Evolutionary conservation across 2,113 vertebrate species (phyloP).

Genomic region (Turdus rufiventris): DNA sequence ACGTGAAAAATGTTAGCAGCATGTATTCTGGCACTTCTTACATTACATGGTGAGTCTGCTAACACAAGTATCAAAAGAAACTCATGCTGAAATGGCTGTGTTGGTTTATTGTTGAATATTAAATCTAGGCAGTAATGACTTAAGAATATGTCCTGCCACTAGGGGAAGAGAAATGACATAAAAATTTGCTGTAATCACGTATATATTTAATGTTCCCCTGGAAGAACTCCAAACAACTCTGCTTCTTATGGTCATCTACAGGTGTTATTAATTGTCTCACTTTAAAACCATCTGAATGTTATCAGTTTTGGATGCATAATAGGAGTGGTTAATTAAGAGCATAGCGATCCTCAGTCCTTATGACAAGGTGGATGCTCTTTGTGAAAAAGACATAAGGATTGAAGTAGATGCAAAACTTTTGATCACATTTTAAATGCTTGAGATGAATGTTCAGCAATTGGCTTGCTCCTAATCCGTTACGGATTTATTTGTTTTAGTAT

Average conservation of each 20-base stretch:
- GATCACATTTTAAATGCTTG: background rate
- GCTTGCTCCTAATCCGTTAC: slow-evolving; percentile 1
- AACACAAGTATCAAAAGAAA: background rate
- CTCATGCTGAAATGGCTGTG: background rate
- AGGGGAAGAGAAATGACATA: background rate
- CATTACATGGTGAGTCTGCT: background rate
- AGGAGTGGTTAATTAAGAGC: background rate
- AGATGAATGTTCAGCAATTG: background rate
- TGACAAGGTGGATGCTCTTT: background rate
- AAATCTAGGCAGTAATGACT: background rate
- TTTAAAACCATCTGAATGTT: background rate
- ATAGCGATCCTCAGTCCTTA: background rate
- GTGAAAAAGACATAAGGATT: background rate
- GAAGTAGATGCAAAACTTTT: background rate
- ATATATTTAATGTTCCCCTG: background rate
- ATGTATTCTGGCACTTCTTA: slow-evolving; percentile 9
- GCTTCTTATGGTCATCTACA: background rate
- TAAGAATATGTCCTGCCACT: background rate
- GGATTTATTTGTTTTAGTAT: background rate
- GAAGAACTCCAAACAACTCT: background rate
- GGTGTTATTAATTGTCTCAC: background rate
- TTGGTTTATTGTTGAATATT: background rate
- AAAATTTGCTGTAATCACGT: background rate
- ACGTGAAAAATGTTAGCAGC: slow-evolving; percentile 34
- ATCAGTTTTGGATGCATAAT: background rate